Evolutionary conservation across 1,140 invertebrate genomes (phyloP).

Genomic region (Drosophila lowei): DNA sequence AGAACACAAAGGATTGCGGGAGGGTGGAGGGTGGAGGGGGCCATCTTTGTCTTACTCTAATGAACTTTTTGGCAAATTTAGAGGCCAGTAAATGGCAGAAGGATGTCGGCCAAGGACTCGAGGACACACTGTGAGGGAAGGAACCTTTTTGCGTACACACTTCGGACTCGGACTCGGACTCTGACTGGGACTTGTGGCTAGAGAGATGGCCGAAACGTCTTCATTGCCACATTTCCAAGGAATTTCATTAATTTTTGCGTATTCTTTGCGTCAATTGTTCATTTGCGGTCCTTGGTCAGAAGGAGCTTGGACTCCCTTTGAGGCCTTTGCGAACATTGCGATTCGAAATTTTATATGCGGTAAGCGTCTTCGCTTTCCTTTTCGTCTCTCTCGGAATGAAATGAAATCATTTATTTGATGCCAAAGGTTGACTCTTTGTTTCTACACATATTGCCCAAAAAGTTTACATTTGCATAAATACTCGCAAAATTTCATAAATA

Average conservation of each 20-base stretch:
- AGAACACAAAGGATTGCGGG: conserved; percentile 29
- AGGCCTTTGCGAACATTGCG: conserved; percentile 16
- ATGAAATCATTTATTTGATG: conserved; percentile 45
- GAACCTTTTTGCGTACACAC: conserved; percentile 12
- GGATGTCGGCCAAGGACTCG: conserved; percentile 9
- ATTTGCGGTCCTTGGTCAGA: conserved; percentile 48
- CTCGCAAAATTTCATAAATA: conserved; percentile 18
- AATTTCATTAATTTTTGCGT: conserved; percentile 63
- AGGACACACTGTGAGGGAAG: conserved; percentile 19
- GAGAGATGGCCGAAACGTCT: conserved; percentile 27
- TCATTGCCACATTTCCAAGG: conserved; percentile 56
- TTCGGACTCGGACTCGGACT: conserved; percentile 7
- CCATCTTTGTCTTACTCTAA: conserved; percentile 55
- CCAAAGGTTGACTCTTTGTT: neutral
- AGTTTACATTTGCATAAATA: conserved; percentile 42
- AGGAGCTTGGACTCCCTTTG: conserved; percentile 4
- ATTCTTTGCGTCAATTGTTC: conserved; percentile 63
- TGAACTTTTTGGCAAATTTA: conserved; percentile 65
- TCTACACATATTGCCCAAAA: neutral
- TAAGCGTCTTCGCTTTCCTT: conserved; percentile 16
- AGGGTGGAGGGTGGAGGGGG: neutral
- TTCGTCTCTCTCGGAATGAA: conserved; percentile 5
- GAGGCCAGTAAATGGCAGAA: conserved; percentile 40
- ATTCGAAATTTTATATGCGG: conserved; percentile 57
- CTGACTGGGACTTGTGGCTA: conserved; percentile 24